A percentile compares a stretch with the other conserved stretches of the same genome.
Evolutionary conservation across 2,797 vertebrate genomes (phyloP).

Genomic region (Columba guinea): DNA sequence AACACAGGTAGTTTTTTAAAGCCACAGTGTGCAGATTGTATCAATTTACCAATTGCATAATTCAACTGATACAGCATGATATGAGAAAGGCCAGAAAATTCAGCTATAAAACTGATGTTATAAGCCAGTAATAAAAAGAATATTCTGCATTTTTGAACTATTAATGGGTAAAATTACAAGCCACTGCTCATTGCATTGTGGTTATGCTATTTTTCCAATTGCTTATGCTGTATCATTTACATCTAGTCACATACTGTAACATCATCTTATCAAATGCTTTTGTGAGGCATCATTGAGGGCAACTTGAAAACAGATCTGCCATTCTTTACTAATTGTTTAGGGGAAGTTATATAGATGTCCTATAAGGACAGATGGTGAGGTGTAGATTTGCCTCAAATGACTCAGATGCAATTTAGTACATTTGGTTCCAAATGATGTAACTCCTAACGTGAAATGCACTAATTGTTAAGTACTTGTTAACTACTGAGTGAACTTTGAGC

Average conservation of each 20-base stretch:
- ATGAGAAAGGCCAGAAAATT: constrained; percentile 23
- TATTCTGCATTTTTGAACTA: not conserved
- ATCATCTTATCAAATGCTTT: constrained; percentile 39
- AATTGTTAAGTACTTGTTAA: not conserved
- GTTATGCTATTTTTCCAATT: constrained; percentile 35
- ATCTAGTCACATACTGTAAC: not conserved
- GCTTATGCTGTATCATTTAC: not conserved
- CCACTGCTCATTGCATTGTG: not conserved
- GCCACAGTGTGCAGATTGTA: not conserved
- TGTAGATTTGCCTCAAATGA: constrained; percentile 50
- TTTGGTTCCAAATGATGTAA: not conserved
- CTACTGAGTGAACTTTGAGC: not conserved
- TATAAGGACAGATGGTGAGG: constrained; percentile 41
- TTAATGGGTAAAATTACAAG: constrained; percentile 43
- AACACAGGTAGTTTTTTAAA: constrained; percentile 44
- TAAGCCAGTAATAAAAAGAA: constrained; percentile 33
- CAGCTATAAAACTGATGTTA: constrained; percentile 33
- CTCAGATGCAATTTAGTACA: not conserved
- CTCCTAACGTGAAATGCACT: not conserved
- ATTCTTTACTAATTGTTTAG: constrained; percentile 41
- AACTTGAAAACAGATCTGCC: constrained; percentile 38
- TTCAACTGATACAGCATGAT: not conserved
- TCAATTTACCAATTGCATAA: constrained; percentile 38
- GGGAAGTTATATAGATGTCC: constrained; percentile 30
- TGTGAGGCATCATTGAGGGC: not conserved